These are phyloP conservation scores for Anastatus disparis DNA, from an alignment of 1,140 invertebrate genomes.

Conservation along the genomic window DNA sequence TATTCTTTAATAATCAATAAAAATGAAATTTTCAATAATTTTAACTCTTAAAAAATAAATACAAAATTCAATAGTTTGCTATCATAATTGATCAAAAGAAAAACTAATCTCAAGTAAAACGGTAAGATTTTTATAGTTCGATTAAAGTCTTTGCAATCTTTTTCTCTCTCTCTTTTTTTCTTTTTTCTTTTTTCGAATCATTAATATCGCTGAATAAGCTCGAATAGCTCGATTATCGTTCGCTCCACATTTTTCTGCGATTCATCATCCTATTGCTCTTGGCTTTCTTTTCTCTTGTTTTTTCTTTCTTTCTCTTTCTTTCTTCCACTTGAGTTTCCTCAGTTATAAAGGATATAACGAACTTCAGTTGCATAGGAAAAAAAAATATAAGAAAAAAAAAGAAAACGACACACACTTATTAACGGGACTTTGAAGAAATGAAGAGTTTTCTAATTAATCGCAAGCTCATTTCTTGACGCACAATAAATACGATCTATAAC, in stretches of 20 bases:
- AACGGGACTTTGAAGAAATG: not conserved
- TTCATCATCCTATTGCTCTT: slow-evolving; percentile 18
- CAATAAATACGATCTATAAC: not conserved
- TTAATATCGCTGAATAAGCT: slow-evolving; percentile 20
- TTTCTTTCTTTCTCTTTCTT: not conserved
- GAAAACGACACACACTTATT: not conserved
- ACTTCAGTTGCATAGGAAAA: not conserved
- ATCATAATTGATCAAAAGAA: no score
- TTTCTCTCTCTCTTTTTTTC: no score
- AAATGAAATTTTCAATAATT: no score
- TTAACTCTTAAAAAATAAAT: no score
- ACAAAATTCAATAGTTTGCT: no score
- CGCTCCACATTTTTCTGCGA: slow-evolving; percentile 21
- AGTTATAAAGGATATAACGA: not conserved
- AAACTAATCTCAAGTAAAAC: no score
- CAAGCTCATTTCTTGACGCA: not conserved
- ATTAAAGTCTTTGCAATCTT: not conserved
- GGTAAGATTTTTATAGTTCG: no score
- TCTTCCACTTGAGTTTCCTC: not conserved
- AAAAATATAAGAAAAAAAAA: no score
- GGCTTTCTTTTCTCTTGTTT: not conserved
- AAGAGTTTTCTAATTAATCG: not conserved
- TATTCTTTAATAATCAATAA: no score
- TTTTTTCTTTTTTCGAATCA: no score
- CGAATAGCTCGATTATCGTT: slow-evolving; percentile 20